Evolutionary conservation across 2,888 invertebrate species (phyloP).

Genomic region (Idaea dimidiata): DNA sequence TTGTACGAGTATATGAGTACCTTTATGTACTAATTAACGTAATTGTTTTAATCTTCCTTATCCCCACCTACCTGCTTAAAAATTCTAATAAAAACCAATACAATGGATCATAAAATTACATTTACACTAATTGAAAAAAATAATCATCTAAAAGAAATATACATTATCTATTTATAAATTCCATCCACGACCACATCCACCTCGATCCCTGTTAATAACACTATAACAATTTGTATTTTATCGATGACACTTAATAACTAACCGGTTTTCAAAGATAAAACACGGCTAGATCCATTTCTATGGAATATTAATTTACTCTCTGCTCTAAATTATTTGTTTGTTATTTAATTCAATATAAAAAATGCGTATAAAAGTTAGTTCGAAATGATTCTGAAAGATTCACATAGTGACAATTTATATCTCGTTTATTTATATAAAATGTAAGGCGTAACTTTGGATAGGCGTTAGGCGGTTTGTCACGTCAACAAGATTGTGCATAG

Average conservation of each 20-base stretch:
- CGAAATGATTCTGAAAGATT: too few relatives aligned
- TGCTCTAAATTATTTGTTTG: not conserved
- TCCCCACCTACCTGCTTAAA: not conserved
- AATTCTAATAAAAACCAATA: not conserved
- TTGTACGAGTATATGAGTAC: too few relatives aligned
- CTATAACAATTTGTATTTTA: conserved; percentile 1
- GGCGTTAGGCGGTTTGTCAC: too few relatives aligned
- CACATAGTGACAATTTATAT: too few relatives aligned
- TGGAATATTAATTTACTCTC: not conserved
- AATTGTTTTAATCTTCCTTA: not conserved
- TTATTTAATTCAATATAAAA: not conserved
- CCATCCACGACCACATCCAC: not conserved
- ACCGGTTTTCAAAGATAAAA: not conserved
- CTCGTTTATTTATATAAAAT: too few relatives aligned
- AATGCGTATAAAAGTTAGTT: not conserved
- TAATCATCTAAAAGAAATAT: conserved; percentile 14
- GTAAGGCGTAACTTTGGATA: too few relatives aligned
- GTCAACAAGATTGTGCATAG: too few relatives aligned
- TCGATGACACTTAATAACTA: not conserved
- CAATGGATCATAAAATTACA: conserved; percentile 12
- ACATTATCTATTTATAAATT: not conserved
- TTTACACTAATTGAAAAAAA: conserved; percentile 25
- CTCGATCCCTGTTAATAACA: not conserved
- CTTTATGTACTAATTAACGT: too few relatives aligned
- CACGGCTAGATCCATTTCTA: not conserved